Evolutionary conservation across 2,113 vertebrate species (phyloP).

Genomic region (Cariama cristata): DNA sequence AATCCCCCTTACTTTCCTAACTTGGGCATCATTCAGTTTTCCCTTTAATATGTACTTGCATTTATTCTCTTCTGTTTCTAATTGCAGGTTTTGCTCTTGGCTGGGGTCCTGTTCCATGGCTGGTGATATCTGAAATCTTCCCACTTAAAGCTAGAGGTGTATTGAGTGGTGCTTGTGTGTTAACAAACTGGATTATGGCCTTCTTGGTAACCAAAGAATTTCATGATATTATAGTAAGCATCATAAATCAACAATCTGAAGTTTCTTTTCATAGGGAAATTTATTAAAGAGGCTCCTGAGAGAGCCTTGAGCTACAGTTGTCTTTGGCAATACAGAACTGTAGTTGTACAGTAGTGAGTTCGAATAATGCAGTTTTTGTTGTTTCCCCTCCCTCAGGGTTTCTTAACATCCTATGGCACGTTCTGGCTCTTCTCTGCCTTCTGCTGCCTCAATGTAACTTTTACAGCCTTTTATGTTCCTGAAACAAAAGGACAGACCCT

Average conservation of each 20-base stretch:
- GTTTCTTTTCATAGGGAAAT: not conserved
- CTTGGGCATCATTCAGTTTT: not conserved
- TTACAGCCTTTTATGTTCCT: slow-evolving; percentile 84
- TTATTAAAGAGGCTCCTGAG: not conserved
- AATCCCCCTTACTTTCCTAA: not conserved
- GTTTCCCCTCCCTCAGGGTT: slow-evolving; percentile 60
- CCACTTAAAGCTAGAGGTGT: slow-evolving; percentile 81
- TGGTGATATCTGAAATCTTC: slow-evolving; percentile 91
- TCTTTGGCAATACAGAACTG: not conserved
- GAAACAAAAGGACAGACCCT: slow-evolving; percentile 92
- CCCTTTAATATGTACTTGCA: not conserved
- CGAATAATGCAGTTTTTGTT: not conserved
- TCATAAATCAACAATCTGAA: not conserved
- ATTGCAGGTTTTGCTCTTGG: slow-evolving; percentile 87
- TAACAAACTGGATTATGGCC: slow-evolving; percentile 88
- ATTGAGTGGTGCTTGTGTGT: slow-evolving; percentile 82
- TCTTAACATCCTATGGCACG: slow-evolving; percentile 83
- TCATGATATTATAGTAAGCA: slow-evolving; percentile 84
- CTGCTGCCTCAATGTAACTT: slow-evolving; percentile 81
- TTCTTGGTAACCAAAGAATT: slow-evolving; percentile 89
- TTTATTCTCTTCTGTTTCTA: not conserved
- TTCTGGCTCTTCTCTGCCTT: slow-evolving; percentile 91
- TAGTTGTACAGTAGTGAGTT: not conserved
- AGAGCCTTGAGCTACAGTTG: not conserved
- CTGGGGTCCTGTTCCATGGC: slow-evolving; percentile 90